Base-by-base conservation (phyloP, 2,888 invertebrate species). In the Leptothorax acervorum region DNA sequence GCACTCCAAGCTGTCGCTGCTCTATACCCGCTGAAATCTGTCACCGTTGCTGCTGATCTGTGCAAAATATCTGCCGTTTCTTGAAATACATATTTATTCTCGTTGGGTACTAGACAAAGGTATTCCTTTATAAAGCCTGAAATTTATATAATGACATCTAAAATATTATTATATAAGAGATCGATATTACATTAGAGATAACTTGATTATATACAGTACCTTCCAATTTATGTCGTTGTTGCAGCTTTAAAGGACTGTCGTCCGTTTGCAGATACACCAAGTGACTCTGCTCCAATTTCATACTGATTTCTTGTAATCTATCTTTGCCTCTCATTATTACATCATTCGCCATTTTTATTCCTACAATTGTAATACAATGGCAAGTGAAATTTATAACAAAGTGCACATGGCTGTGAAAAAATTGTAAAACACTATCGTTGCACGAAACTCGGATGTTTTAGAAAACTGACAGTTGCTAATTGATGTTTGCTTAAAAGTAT, bases 1-100 rank as follows among this genome's bases (percentile, higher is more conserved):
- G 98, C 97, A 91, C 97, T 97, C 96, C 98, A 98, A 18, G 98
- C 98, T 68, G 97, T 96, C 45, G 97, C 97, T 23, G 98, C 98
- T 90, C 97, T 96, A 92, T 97, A 97, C 31, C 97, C 98, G 93
- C 97, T 98, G 93, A 98, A 98, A 91, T 97, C 97, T 8, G 96
- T 95, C 92, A 97, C 95, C 75, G 96, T 96, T 65, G 96, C 96
- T 42, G 98, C 96, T 0, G 98, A 98, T 78, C 96, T 96, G 86
- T 97, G 96, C 86, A 98, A 96, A 79, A 98, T 97, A 90, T 97
- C 97, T 79, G 96, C 96, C 0, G 98, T 98, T 95, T 97, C 97
- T 57, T 96, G 96, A 91, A 97, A 96, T 76, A 96, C 96, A 94
- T 98, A 98, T 95, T 98, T 98, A 90, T 97, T 96, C 90, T 97